These are phyloP conservation scores for Octopus sinensis DNA, from an alignment of 1,140 invertebrate species.

Conservation along the genomic window DNA sequence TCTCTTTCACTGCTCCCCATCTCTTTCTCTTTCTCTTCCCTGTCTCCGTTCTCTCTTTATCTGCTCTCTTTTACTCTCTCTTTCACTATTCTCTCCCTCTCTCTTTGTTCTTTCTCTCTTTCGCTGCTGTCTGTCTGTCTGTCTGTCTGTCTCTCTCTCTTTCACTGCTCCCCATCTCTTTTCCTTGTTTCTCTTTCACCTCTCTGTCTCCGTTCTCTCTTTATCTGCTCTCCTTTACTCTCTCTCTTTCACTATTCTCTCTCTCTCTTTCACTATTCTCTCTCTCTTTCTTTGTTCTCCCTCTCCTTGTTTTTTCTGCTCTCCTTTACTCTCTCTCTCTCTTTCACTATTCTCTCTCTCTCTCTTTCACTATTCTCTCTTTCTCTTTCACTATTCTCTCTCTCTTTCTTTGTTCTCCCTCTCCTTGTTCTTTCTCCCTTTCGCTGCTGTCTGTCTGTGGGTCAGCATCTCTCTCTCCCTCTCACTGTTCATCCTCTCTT, in stretches of 20 bases:
- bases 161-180: not conserved
- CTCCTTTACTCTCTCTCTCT: not conserved
- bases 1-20: not conserved
- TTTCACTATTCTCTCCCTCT: not conserved
- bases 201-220: not conserved
- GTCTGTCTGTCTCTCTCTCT: not conserved
- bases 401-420: not conserved
- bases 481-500: not conserved
- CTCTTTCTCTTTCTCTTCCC: not conserved
- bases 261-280: not conserved
- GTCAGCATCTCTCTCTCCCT: no score
- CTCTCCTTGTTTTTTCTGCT: not conserved
- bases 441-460: no score
- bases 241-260: not conserved
- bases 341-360: not conserved
- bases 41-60: not conserved
- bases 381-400: not conserved
- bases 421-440: slow-evolving; percentile 6
- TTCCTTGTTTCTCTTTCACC: not conserved
- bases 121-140: not conserved
- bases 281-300: not conserved
- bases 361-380: not conserved
- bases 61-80: not conserved
- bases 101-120: not conserved
- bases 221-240: not conserved